Evolutionary conservation across 2,797 vertebrate genomes (phyloP).

Genomic region (Neosilurus hyrtlii): DNA sequence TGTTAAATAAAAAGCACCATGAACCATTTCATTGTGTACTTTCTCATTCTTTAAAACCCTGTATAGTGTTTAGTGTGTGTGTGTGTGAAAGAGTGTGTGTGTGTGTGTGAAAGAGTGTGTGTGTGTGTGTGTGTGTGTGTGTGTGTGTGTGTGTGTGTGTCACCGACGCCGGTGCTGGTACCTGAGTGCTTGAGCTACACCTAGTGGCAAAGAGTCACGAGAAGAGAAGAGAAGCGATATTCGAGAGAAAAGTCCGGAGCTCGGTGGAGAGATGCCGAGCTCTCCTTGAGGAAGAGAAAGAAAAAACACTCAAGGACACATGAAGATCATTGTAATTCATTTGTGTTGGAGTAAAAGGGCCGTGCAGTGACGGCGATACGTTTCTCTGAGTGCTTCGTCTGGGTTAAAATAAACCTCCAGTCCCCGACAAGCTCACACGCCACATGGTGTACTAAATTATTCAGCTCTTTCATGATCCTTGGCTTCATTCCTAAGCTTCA

Average conservation of each 20-base stretch:
- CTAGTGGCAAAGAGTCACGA: slow-evolving; percentile 70
- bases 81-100: slow-evolving; percentile 13
- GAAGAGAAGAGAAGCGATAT: slow-evolving; percentile 25
- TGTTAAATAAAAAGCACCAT: slow-evolving; percentile 48
- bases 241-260: background rate
- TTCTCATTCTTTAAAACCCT: slow-evolving; percentile 36
- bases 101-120: slow-evolving; percentile 21
- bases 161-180: slow-evolving; percentile 46
- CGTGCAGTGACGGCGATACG: background rate
- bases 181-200: slow-evolving; percentile 76
- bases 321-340: slow-evolving; percentile 21
- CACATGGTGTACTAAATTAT: slow-evolving; percentile 52
- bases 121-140: slow-evolving; percentile 33
- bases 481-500: slow-evolving; percentile 36
- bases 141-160: slow-evolving; percentile 34
- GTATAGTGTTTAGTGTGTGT: slow-evolving; percentile 11
- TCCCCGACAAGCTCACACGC: slow-evolving; percentile 17
- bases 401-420: slow-evolving; percentile 11
- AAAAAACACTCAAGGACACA: background rate
- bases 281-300: background rate
- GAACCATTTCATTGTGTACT: slow-evolving; percentile 47
- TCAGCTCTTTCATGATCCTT: slow-evolving; percentile 35
- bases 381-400: slow-evolving; percentile 4
- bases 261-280: background rate
- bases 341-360: background rate